A percentile compares a stretch with the other conserved stretches of the same genome.
phyloP scores from a whole-genome alignment of 2,797 vertebrate species.

The Gambelia wislizenii region DNA sequence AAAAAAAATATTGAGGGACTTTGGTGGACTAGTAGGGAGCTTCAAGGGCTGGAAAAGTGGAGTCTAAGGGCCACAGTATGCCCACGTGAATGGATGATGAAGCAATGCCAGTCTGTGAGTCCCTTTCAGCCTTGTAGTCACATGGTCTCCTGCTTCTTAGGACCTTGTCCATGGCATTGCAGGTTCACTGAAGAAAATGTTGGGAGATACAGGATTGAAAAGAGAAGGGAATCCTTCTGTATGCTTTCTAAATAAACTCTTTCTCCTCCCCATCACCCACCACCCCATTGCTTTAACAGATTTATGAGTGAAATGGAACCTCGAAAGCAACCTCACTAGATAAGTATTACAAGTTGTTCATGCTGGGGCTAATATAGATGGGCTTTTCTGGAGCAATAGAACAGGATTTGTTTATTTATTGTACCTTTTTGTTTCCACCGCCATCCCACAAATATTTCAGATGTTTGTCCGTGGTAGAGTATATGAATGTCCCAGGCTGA shows the following conservation, averaged over 20 bases:
- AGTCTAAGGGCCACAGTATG: too few species aligned
- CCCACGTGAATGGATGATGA: too few species aligned
- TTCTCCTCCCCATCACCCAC: conserved; percentile 40
- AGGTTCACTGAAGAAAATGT: neutral
- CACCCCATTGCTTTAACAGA: conserved; percentile 61
- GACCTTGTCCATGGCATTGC: neutral
- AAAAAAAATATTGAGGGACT: too few species aligned
- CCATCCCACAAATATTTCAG: neutral
- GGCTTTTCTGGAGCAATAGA: neutral
- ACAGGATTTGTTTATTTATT: neutral
- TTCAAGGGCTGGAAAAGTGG: too few species aligned
- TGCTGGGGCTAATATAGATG: conserved; percentile 5
- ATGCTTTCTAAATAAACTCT: neutral
- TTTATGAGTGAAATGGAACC: conserved; percentile 50
- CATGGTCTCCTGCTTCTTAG: too few species aligned
- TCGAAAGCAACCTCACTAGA: conserved; percentile 62
- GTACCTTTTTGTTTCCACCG: neutral
- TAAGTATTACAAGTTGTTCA: conserved; percentile 71
- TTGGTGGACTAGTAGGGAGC: too few species aligned
- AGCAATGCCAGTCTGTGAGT: neutral
- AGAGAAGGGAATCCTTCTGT: neutral
- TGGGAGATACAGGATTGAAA: neutral
- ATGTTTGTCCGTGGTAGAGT: neutral
- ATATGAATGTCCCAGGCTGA: neutral
- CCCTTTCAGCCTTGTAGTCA: neutral